These are phyloP conservation scores for Forbesichthys papilliferus DNA, from an alignment of 2,113 vertebrate species.

Conservation along the genomic window DNA sequence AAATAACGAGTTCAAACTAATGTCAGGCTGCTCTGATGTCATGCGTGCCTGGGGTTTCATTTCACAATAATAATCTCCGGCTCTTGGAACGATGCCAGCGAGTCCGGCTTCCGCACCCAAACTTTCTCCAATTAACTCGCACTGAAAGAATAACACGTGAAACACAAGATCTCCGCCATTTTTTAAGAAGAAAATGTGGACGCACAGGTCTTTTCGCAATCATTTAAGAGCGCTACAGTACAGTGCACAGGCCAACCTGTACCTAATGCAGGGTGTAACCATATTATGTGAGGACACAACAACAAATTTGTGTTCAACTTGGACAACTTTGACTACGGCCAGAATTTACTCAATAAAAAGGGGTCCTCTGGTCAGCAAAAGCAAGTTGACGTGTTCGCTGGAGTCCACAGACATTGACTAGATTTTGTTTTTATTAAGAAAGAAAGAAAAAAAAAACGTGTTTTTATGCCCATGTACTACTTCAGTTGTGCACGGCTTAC, in stretches of 20 bases:
- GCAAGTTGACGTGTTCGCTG: not conserved
- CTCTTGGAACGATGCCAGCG: conserved; percentile 61
- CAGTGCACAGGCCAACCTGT: conserved; percentile 7
- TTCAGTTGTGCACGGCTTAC: not conserved
- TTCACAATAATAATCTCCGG: conserved; percentile 76
- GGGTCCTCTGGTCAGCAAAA: too few species aligned
- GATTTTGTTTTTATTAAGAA: not conserved
- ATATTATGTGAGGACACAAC: not conserved
- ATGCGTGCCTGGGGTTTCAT: conserved; percentile 65
- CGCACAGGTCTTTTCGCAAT: conserved; percentile 40
- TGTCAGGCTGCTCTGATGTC: conserved; percentile 77
- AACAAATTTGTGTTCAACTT: not conserved
- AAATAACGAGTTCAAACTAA: conserved; percentile 66
- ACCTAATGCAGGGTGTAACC: conserved; percentile 13
- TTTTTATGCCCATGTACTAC: not conserved
- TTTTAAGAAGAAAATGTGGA: conserved; percentile 38
- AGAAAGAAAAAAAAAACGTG: not conserved
- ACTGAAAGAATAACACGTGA: conserved; percentile 64
- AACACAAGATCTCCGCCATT: conserved; percentile 51
- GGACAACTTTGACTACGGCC: not conserved
- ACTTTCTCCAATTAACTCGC: conserved; percentile 61
- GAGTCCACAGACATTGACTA: not conserved
- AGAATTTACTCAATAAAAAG: not conserved
- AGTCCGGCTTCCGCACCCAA: conserved; percentile 52
- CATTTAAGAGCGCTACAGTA: conserved; percentile 39